phyloP scores from a whole-genome alignment of 2,888 invertebrate genomes.

The Amphipyra tragopoginis region DNA sequence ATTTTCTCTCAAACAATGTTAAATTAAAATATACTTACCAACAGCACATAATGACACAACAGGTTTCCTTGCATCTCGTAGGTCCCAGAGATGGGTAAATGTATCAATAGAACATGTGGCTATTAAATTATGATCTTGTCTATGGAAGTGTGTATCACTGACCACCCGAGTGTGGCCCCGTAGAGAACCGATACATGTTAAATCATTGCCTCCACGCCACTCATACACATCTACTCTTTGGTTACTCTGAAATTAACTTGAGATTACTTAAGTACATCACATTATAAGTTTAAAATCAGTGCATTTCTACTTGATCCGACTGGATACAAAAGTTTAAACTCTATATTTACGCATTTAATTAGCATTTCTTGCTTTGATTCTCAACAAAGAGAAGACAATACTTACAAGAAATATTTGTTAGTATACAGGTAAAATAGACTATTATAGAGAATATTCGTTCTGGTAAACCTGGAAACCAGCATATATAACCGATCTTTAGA shows the following conservation, averaged over 20 bases:
- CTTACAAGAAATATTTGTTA: no score
- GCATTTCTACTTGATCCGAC: conserved; percentile 1
- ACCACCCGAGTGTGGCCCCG: conserved; percentile 96
- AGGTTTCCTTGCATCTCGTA: conserved; percentile 95
- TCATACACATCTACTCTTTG: conserved; percentile 96
- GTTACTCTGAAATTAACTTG: conserved; percentile 92
- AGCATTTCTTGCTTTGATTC: no score
- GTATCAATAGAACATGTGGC: conserved; percentile 98
- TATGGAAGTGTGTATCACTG: conserved; percentile 97
- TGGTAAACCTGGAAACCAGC: background rate
- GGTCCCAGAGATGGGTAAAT: conserved; percentile 98
- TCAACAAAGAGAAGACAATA: no score
- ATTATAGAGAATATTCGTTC: no score
- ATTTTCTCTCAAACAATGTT: background rate
- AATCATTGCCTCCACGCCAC: conserved; percentile 92
- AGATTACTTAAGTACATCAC: no score
- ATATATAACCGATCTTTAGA: background rate
- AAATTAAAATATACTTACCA: conserved; percentile 88
- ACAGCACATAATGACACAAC: conserved; percentile 96
- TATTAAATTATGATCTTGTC: conserved; percentile 87
- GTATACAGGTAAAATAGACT: no score
- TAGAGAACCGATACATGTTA: conserved; percentile 93
- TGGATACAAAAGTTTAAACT: background rate
- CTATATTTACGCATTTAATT: no score
- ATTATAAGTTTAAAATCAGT: background rate